phyloP scores from a whole-genome alignment of 2,888 invertebrate genomes.

The Clusia tigrina region DNA sequence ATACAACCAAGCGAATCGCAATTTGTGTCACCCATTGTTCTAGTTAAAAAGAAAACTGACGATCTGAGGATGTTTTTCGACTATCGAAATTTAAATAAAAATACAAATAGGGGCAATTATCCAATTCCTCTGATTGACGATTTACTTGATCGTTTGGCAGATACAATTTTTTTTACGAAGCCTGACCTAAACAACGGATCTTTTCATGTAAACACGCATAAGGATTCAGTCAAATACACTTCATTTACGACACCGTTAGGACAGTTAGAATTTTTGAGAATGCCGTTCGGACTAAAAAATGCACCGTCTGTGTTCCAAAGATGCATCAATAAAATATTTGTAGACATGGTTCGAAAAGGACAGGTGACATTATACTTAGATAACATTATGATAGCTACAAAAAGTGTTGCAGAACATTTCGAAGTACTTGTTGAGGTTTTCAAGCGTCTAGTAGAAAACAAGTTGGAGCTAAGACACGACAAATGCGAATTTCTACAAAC shows the following conservation, averaged over 20 bases:
- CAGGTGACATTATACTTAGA: constrained; percentile 26
- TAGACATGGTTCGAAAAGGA: constrained; percentile 18
- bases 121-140: constrained; percentile 32
- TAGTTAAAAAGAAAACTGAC: constrained; percentile 23
- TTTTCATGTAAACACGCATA: constrained; percentile 32
- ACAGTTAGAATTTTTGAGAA: constrained; percentile 33
- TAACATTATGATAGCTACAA: constrained; percentile 27
- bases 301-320: constrained; percentile 29
- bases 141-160: constrained; percentile 24
- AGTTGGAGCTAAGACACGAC: constrained; percentile 9
- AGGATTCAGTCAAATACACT: constrained; percentile 35
- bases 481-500: constrained; percentile 17
- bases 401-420: constrained; percentile 16
- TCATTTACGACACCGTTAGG: constrained; percentile 39
- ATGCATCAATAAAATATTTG: constrained; percentile 21
- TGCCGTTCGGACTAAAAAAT: constrained; percentile 37
- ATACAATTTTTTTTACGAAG: constrained; percentile 33
- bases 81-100: constrained; percentile 27
- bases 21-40: constrained; percentile 26
- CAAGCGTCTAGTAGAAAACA: constrained; percentile 12
- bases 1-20: constrained; percentile 29
- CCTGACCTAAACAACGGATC: constrained; percentile 39
- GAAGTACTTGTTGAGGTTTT: constrained; percentile 21
- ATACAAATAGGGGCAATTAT: constrained; percentile 30
- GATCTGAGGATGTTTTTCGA: constrained; percentile 20